These are phyloP conservation scores for Galerucella calmariensis DNA, from an alignment of 2,888 invertebrate genomes.

Conservation along the genomic window DNA sequence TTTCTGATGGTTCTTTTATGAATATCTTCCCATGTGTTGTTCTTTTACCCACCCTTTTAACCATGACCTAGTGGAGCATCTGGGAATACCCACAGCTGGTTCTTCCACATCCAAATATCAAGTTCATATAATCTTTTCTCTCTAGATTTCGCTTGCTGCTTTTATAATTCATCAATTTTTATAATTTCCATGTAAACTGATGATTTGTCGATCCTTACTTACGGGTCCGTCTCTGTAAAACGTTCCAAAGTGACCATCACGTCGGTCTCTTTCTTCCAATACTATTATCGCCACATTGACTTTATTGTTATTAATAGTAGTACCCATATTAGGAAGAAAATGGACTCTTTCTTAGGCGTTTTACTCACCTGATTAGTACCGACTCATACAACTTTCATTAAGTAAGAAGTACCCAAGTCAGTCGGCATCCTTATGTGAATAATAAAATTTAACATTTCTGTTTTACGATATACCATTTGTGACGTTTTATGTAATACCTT, in stretches of 20 bases:
- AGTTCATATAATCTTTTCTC: too few relatives aligned
- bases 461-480: constrained; percentile 58
- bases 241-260: constrained; percentile 39
- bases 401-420: constrained; percentile 4
- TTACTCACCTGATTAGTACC: constrained; percentile 65
- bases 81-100: too few relatives aligned
- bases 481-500: constrained; percentile 57
- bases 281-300: constrained; percentile 66
- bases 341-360: constrained; percentile 62
- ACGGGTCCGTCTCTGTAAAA: background rate
- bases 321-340: constrained; percentile 63
- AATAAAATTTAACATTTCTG: constrained; percentile 63
- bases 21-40: too few relatives aligned
- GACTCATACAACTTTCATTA: constrained; percentile 61
- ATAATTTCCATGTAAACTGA: too few relatives aligned
- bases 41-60: too few relatives aligned
- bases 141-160: too few relatives aligned
- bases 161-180: too few relatives aligned
- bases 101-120: too few relatives aligned
- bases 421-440: constrained; percentile 56
- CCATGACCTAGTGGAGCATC: too few relatives aligned
- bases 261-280: constrained; percentile 61
- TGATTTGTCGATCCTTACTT: too few relatives aligned
- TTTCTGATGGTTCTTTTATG: too few relatives aligned
- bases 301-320: constrained; percentile 67